Conservation (phyloP, 37 sponge, comb jelly and placozoan species). For the Hormiphora californensis region DNA sequence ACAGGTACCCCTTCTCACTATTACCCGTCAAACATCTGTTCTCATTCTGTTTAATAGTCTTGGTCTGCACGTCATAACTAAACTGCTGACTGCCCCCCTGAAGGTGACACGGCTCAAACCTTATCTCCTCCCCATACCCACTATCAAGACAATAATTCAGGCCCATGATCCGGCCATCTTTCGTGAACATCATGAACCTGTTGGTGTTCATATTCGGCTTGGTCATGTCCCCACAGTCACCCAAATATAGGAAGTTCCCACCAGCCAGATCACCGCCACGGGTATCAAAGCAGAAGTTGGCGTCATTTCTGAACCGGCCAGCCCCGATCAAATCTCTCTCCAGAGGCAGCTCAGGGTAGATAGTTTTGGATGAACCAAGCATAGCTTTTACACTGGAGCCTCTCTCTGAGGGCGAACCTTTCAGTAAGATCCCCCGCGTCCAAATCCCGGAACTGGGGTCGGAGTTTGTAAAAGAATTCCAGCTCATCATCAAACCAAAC, state of each 20-base stretch:
- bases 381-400: constrained; percentile 18
- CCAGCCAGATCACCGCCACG: background rate
- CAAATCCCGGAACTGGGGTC: constrained; percentile 5
- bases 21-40: constrained; percentile 4
- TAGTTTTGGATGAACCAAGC: constrained; percentile 28
- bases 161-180: constrained; percentile 7
- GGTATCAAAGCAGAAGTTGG: constrained; percentile 11
- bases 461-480: constrained; percentile 40
- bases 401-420: constrained; percentile 11
- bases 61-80: background rate
- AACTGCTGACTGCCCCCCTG: constrained; percentile 36
- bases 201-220: background rate
- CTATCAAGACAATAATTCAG: constrained; percentile 34
- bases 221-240: background rate
- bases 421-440: constrained; percentile 34
- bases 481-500: constrained; percentile 53
- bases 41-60: background rate
- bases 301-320: constrained; percentile 30
- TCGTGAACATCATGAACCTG: constrained; percentile 53
- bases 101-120: background rate
- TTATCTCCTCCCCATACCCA: background rate
- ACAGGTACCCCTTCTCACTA: background rate
- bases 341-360: constrained; percentile 50
- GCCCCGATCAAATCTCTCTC: constrained; percentile 14
- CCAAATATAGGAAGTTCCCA: background rate